These are phyloP conservation scores for Leptinotarsa tumamoca DNA, from an alignment of 2,888 invertebrate genomes.

Conservation along the genomic window DNA sequence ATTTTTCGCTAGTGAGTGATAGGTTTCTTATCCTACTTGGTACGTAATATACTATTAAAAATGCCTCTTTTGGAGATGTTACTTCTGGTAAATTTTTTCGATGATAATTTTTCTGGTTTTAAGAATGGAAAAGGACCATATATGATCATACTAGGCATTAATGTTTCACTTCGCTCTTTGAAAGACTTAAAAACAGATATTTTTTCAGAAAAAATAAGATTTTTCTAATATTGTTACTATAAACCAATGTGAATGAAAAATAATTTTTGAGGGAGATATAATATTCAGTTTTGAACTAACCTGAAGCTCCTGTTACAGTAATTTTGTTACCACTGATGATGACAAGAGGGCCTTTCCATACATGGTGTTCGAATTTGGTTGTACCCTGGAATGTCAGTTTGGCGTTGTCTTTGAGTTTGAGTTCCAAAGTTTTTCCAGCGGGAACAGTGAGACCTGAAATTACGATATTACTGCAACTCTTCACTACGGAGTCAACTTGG, in stretches of 20 bases:
- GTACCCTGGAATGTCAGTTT: constrained; percentile 30
- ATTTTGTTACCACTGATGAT: constrained; percentile 19
- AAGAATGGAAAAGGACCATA: too few species aligned
- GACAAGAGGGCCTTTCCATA: constrained; percentile 30
- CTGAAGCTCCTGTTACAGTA: constrained; percentile 25
- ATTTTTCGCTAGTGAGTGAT: too few species aligned
- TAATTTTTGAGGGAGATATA: background rate
- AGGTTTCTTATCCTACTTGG: too few species aligned
- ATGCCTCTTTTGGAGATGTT: too few species aligned
- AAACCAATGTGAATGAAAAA: background rate
- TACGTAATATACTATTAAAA: too few species aligned
- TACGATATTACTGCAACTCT: constrained; percentile 26
- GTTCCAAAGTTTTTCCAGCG: constrained; percentile 28
- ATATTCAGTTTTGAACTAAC: background rate
- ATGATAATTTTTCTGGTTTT: too few species aligned
- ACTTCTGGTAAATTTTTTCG: too few species aligned
- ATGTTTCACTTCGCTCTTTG: too few species aligned
- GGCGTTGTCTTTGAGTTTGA: constrained; percentile 25
- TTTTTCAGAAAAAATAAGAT: too few species aligned
- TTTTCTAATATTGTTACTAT: background rate
- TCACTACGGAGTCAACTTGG: constrained; percentile 25
- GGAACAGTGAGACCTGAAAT: constrained; percentile 27
- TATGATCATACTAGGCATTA: too few species aligned
- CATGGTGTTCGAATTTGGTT: constrained; percentile 16
- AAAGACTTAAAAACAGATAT: too few species aligned